Percentiles rank a stretch among this genome's conserved stretches.
phyloP scores from a whole-genome alignment of 2,113 vertebrate genomes.

The Nothobranchius kuhntae region DNA sequence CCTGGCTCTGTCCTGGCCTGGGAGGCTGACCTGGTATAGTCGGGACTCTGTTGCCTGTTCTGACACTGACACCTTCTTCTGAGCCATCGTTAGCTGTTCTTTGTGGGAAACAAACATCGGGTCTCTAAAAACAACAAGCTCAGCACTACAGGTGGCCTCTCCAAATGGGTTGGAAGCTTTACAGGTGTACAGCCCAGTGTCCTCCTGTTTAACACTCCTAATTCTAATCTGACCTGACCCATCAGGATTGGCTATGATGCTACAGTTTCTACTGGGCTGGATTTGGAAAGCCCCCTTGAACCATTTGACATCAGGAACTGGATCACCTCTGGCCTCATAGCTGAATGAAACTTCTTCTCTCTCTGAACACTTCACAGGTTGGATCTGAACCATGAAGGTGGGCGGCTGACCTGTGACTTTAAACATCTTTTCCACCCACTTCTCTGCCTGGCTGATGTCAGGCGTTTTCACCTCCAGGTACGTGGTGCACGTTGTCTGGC shows the following conservation, averaged over 20 bases:
- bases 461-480: conserved; percentile 80
- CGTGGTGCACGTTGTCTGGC: conserved; percentile 81
- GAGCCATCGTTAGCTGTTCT: conserved; percentile 54
- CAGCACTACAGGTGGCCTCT: conserved; percentile 79
- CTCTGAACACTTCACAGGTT: conserved; percentile 75
- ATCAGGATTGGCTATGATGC: conserved; percentile 77
- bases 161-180: conserved; percentile 83
- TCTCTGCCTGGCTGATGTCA: conserved; percentile 68
- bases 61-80: conserved; percentile 75
- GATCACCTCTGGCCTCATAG: conserved; percentile 80
- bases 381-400: conserved; percentile 78
- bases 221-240: conserved; percentile 84
- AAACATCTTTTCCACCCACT: conserved; percentile 79
- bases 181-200: conserved; percentile 84
- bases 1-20: conserved; percentile 69
- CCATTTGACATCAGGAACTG: conserved; percentile 82
- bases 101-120: conserved; percentile 49
- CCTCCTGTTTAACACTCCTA: conserved; percentile 74
- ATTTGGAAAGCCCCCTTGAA: conserved; percentile 81
- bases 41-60: conserved; percentile 81
- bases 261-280: conserved; percentile 66
- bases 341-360: conserved; percentile 81
- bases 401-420: conserved; percentile 79
- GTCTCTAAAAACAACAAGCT: conserved; percentile 81
- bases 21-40: conserved; percentile 79